Percentiles rank a stretch among this genome's conserved stretches.
These are phyloP conservation scores for Sipunculus nudus DNA, from an alignment of 2,888 invertebrate species.

Conservation along the genomic window DNA sequence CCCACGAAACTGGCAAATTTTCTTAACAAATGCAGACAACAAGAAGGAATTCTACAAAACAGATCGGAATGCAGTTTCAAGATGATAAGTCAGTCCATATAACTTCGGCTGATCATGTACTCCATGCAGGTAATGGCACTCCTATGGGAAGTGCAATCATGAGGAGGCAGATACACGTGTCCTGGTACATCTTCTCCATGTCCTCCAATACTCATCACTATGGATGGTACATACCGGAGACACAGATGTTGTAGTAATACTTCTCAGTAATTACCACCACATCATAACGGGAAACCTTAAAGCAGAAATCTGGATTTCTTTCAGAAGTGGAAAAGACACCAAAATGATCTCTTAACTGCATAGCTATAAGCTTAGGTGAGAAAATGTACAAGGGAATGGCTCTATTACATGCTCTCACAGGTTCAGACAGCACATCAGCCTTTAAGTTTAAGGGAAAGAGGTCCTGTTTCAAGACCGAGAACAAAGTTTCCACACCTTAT, in stretches of 20 bases:
- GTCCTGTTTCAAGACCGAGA: conserved; percentile 2
- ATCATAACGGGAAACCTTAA: conserved; percentile 15
- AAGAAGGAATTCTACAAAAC: conserved; percentile 17
- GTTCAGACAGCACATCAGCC: conserved; percentile 27
- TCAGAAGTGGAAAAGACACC: conserved; percentile 14
- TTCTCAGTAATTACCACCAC: conserved; percentile 18
- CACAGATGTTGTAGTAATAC: conserved; percentile 1
- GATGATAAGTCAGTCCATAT: not conserved
- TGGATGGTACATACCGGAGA: conserved; percentile 3
- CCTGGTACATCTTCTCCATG: conserved; percentile 19
- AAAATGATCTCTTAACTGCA: conserved; percentile 26
- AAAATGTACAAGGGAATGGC: conserved; percentile 27
- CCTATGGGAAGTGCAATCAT: conserved; percentile 11
- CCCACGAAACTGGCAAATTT: conserved; percentile 14
- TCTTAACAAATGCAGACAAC: conserved; percentile 24
- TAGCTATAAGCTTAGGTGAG: conserved; percentile 18
- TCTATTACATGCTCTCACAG: conserved; percentile 30
- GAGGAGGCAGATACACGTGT: conserved; percentile 24
- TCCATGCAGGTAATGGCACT: not conserved
- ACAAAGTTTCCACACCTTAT: conserved; percentile 9
- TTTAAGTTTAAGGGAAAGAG: conserved; percentile 19
- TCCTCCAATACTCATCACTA: conserved; percentile 11
- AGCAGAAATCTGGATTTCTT: conserved; percentile 24
- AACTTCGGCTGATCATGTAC: not conserved
- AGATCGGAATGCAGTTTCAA: not conserved